Evolutionary conservation across 1,140 invertebrate genomes (phyloP).

Genomic region (Brachionus asplanchnoidis): DNA sequence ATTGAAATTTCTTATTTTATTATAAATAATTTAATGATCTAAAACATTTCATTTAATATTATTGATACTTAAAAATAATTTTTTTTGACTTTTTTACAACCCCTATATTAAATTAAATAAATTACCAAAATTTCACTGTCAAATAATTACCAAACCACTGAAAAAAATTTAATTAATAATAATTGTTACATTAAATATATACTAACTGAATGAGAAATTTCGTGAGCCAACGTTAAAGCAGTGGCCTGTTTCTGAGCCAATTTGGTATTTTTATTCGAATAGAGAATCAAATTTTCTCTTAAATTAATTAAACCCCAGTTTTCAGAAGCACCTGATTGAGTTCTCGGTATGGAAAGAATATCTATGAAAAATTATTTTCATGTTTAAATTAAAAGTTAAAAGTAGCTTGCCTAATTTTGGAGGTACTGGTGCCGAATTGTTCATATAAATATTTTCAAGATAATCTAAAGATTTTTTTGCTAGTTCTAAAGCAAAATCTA

Average conservation of each 20-base stretch:
- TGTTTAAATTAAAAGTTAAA: neutral
- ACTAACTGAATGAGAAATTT: slow-evolving; percentile 27
- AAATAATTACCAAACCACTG: slow-evolving; percentile 44
- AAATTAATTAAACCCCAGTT: slow-evolving; percentile 65
- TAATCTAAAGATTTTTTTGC: slow-evolving; percentile 35
- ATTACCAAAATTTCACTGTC: slow-evolving; percentile 13
- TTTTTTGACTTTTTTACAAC: no score
- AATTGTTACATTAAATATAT: neutral
- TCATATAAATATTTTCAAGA: slow-evolving; percentile 13
- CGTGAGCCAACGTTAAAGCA: neutral
- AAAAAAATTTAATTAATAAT: neutral
- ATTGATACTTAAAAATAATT: no score
- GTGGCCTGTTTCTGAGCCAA: neutral
- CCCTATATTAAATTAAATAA: no score
- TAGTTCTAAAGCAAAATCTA: slow-evolving; percentile 29
- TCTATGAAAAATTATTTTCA: slow-evolving; percentile 59
- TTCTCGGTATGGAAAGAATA: slow-evolving; percentile 61
- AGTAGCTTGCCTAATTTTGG: neutral
- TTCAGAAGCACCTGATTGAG: slow-evolving; percentile 68
- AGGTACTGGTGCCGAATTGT: neutral
- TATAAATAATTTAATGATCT: neutral
- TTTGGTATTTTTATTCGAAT: neutral
- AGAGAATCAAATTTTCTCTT: slow-evolving; percentile 43
- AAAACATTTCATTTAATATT: neutral
- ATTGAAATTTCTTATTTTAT: no score